Conservation (phyloP, 2,113 vertebrate genomes). For the Muntiacus reevesi region DNA sequence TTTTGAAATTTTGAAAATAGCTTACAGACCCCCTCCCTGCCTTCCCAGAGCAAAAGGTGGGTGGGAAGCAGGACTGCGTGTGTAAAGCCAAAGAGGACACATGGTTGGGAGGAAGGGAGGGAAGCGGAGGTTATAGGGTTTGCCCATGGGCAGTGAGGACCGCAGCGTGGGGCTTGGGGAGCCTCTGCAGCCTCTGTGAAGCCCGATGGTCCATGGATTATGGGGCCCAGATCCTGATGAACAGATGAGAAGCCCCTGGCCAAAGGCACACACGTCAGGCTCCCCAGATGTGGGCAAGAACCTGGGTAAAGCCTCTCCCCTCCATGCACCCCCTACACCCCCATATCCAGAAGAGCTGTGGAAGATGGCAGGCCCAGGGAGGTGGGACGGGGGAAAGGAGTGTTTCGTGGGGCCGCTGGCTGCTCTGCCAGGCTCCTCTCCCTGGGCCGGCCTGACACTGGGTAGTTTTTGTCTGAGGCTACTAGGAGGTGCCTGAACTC, state of each 20-base stretch:
- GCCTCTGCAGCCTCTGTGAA: neutral
- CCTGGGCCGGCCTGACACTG: accelerated
- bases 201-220: accelerated
- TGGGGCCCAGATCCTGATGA: neutral
- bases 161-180: neutral
- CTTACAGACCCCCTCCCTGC: neutral
- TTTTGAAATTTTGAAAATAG: constrained; percentile 53
- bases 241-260: neutral
- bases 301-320: neutral
- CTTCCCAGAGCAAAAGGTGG: neutral
- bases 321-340: too few species aligned
- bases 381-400: accelerated
- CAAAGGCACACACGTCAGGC: too few species aligned
- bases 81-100: neutral
- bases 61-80: neutral
- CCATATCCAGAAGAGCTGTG: neutral
- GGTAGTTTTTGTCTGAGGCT: neutral
- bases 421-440: neutral
- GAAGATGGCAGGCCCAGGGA: neutral
- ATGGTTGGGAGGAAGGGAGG: accelerated
- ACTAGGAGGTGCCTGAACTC: neutral
- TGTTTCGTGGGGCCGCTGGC: accelerated
- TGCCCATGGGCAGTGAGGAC: neutral
- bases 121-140: neutral
- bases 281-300: neutral